phyloP scores from a whole-genome alignment of 2,113 vertebrate genomes.

The Tinamus guttatus region DNA sequence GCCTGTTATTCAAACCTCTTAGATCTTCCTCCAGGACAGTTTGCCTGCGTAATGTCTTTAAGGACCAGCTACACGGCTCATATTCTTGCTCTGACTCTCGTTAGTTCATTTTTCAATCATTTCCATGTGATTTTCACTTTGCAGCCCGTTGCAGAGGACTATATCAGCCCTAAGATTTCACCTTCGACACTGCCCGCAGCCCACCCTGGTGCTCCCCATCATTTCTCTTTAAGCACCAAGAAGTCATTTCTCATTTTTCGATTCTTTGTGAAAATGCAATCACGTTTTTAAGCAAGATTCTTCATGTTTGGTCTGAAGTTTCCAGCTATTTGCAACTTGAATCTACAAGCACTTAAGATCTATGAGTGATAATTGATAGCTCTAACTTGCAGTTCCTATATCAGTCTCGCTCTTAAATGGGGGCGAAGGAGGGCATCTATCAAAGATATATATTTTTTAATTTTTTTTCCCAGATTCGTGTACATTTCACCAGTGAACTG shows the following conservation, averaged over 20 bases:
- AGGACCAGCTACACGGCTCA: background rate
- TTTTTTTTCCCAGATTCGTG: too few species aligned
- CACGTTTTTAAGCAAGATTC: background rate
- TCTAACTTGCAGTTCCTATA: accelerated
- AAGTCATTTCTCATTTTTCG: background rate
- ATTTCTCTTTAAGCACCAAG: background rate
- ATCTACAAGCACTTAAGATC: accelerated
- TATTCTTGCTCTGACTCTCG: background rate
- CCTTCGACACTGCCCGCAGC: background rate
- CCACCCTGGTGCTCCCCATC: too few species aligned
- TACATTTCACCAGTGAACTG: background rate
- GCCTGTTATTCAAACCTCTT: too few species aligned
- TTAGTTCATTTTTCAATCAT: background rate
- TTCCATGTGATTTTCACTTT: background rate
- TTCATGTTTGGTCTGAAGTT: background rate
- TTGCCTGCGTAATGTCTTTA: background rate
- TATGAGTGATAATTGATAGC: background rate
- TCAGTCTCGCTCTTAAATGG: too few species aligned
- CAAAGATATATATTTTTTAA: background rate
- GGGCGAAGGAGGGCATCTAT: background rate
- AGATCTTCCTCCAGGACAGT: background rate
- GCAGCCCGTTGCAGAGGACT: background rate
- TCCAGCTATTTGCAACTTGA: background rate
- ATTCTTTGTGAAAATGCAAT: accelerated
- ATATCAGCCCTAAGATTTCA: background rate